Percentiles rank a stretch among this genome's conserved stretches.
Evolutionary conservation across 2,113 vertebrate species (phyloP).

Genomic region (Isichthys henryi): DNA sequence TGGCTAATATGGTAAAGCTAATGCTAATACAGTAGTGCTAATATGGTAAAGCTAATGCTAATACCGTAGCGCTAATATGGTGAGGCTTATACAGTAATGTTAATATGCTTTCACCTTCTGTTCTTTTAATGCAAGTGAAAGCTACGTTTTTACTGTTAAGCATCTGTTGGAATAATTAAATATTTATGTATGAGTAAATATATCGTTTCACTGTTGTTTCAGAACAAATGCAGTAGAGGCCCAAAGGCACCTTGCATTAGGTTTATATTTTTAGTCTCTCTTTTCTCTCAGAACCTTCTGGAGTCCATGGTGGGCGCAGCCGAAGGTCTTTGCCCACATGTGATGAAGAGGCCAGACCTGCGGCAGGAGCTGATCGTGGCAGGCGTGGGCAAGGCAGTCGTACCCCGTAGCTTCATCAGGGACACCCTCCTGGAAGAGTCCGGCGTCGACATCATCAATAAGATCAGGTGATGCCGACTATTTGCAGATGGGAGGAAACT

Average conservation of each 20-base stretch:
- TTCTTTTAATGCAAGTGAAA: neutral
- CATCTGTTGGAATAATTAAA: neutral
- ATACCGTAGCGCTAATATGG: neutral
- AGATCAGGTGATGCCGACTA: constrained; percentile 75
- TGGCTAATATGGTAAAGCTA: neutral
- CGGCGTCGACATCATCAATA: constrained; percentile 93
- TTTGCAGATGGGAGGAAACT: neutral
- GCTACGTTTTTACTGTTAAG: neutral
- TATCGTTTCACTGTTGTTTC: neutral
- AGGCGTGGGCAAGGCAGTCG: constrained; percentile 80
- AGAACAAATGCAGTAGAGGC: neutral
- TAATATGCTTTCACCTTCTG: neutral
- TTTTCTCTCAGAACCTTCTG: constrained; percentile 64
- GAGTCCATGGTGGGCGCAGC: constrained; percentile 91
- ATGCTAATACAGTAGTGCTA: neutral
- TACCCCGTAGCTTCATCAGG: constrained; percentile 86
- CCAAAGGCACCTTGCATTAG: neutral
- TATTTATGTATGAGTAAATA: neutral
- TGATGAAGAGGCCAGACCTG: constrained; percentile 79
- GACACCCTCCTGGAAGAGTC: constrained; percentile 92
- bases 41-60: neutral
- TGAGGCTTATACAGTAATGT: neutral
- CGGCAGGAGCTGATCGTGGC: constrained; percentile 80
- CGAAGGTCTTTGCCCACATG: constrained; percentile 82
- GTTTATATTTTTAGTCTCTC: neutral